Conservation (phyloP, 2,888 invertebrate genomes). For the Lysandra coridon region DNA sequence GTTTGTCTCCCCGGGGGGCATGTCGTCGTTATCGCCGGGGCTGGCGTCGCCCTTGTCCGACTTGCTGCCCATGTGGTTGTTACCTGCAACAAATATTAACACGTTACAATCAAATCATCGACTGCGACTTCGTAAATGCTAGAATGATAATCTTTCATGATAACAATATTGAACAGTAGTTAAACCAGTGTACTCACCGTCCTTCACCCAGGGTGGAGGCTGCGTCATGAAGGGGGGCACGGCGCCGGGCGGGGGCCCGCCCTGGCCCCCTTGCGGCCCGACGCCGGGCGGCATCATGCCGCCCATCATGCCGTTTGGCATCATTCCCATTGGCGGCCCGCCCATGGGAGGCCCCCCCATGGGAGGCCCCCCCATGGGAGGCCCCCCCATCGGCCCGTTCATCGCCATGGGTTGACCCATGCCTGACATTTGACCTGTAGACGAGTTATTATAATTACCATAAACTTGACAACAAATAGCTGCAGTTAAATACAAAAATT, state of each 20-base stretch:
- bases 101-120: background rate
- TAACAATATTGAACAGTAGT: background rate
- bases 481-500: background rate
- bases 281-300: conserved; percentile 80
- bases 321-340: conserved; percentile 52
- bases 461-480: background rate
- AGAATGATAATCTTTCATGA: too few species aligned
- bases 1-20: conserved; percentile 58
- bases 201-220: conserved; percentile 69
- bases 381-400: conserved; percentile 49
- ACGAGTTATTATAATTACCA: background rate
- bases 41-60: conserved; percentile 43
- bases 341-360: conserved; percentile 53
- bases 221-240: conserved; percentile 64
- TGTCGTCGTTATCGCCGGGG: conserved; percentile 51
- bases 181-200: conserved; percentile 48
- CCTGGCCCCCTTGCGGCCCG: conserved; percentile 49
- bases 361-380: conserved; percentile 51
- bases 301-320: conserved; percentile 57
- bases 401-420: conserved; percentile 47
- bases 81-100: conserved; percentile 20
- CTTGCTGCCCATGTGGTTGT: conserved; percentile 39
- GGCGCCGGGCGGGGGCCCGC: conserved; percentile 44
- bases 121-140: background rate
- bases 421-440: conserved; percentile 49